Conservation (phyloP, 1,140 invertebrate genomes). For the Tetragnatha versicolor region DNA sequence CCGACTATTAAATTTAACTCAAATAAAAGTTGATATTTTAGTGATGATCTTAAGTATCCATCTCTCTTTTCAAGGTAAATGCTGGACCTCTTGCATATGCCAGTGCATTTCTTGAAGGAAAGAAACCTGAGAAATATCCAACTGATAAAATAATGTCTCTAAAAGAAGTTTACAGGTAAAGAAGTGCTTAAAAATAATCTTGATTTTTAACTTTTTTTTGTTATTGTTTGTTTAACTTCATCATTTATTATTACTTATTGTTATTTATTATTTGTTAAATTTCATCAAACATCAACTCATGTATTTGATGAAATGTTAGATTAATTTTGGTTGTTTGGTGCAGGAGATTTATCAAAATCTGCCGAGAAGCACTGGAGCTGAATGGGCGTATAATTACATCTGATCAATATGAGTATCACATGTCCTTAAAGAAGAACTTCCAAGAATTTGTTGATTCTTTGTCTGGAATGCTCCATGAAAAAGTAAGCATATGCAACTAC, state of each 20-base stretch:
- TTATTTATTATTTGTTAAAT: not conserved
- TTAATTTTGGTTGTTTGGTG: too few relatives aligned
- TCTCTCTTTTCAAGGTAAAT: constrained; percentile 73
- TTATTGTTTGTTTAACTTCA: not conserved
- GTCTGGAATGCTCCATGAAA: constrained; percentile 48
- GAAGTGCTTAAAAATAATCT: constrained; percentile 4
- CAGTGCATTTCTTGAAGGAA: constrained; percentile 76
- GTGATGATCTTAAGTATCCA: not conserved
- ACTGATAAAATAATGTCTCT: constrained; percentile 83
- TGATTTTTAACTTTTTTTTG: not conserved
- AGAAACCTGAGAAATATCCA: constrained; percentile 69
- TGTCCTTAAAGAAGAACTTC: constrained; percentile 83
- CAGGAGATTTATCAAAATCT: constrained; percentile 87
- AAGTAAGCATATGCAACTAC: constrained; percentile 22
- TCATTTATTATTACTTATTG: not conserved
- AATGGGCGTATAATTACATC: constrained; percentile 83
- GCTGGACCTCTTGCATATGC: constrained; percentile 94
- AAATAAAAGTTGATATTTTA: too few relatives aligned
- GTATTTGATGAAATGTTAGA: too few relatives aligned
- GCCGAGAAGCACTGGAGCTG: constrained; percentile 83
- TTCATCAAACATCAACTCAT: constrained; percentile 57
- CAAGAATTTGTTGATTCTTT: constrained; percentile 82
- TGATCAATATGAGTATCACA: constrained; percentile 89
- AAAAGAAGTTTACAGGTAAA: constrained; percentile 85
- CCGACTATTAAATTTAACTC: too few relatives aligned